Evolutionary conservation across 2,113 vertebrate genomes (phyloP), one percentile per base, ranked within the genome.

Genomic region (Chaetodon trifascialis): DNA sequence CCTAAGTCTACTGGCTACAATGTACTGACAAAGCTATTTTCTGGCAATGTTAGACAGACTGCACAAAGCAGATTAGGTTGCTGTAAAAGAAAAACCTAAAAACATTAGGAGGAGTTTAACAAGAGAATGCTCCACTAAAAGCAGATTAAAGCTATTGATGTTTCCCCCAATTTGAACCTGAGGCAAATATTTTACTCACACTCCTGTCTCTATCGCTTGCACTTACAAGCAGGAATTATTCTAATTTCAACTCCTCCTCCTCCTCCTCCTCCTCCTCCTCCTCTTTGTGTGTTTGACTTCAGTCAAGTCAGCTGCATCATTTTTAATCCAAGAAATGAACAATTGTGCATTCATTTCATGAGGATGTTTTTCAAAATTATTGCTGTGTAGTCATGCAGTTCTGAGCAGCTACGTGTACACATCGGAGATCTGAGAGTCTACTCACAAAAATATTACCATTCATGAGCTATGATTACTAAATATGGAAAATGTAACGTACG

Each of bases 51-150:
- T 40, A 75, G 58, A 71, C 60, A 63, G 58, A 56, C 72, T 46
- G 52, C 36, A 63, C 21, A 52, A 80, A 77, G 60, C 54, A 73
- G 70, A 85, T 82, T 79, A 68, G 52, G 34, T 34, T 68, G 65
- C 63, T 83, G 58, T 56, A 54, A 80, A 86, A 69, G 19, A 74
- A 77, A 70, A 60, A 80, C 54, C 40, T 51, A 19, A 73, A 79
- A 66, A 71, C 64, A 79, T 49, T 56, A 73, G 46, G 40, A 75
- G 6, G 40, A 71, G 64, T 59, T 79, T 69, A 80, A 76, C 77
- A 69, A 75, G 71, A 52, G 46, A 56, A 30, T 69, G 36, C 60
- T 76, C 56, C 67, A 65, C 68, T 70, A 17, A 54, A 86, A 80
- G 38, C 44, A 64, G 42, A 87, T 73, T 80, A 62, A 69, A 73